These are phyloP conservation scores for Arctocebus calabarensis DNA, from an alignment of 2,797 vertebrate genomes.

Conservation along the genomic window DNA sequence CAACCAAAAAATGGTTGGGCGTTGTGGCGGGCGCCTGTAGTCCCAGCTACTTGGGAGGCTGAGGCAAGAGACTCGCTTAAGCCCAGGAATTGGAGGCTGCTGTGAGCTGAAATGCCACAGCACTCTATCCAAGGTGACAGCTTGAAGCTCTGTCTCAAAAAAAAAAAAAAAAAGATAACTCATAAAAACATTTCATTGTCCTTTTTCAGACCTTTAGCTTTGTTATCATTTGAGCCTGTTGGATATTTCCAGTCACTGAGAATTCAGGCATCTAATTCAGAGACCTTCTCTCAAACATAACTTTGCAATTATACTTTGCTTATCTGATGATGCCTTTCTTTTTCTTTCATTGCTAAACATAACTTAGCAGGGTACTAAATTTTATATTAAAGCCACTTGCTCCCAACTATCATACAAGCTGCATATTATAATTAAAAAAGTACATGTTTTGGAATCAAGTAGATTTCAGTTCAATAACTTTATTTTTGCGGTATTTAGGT, in stretches of 20 bases:
- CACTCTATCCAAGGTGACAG: too few species aligned
- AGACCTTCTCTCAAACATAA: not conserved
- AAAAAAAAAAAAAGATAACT: too few species aligned
- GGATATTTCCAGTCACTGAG: not conserved
- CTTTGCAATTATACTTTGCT: not conserved
- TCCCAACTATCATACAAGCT: not conserved
- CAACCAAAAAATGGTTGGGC: too few species aligned
- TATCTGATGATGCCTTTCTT: not conserved
- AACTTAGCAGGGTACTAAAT: not conserved
- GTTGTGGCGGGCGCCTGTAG: too few species aligned
- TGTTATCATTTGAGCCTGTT: not conserved
- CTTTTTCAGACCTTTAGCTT: too few species aligned
- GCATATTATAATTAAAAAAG: not conserved
- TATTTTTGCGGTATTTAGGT: not conserved
- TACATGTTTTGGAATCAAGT: conserved; percentile 6
- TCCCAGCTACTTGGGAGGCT: too few species aligned
- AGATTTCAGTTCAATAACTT: conserved; percentile 13
- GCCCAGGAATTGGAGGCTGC: too few species aligned
- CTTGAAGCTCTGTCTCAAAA: too few species aligned
- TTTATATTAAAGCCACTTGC: conserved; percentile 44
- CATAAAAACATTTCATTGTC: too few species aligned
- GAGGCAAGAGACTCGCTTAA: too few species aligned
- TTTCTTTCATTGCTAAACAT: not conserved
- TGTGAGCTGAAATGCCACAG: too few species aligned
- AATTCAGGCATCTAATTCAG: not conserved